Percentiles rank a stretch among this genome's conserved stretches.
Conservation (phyloP, 2,888 invertebrate species). For the Hoplodrina ambigua region DNA sequence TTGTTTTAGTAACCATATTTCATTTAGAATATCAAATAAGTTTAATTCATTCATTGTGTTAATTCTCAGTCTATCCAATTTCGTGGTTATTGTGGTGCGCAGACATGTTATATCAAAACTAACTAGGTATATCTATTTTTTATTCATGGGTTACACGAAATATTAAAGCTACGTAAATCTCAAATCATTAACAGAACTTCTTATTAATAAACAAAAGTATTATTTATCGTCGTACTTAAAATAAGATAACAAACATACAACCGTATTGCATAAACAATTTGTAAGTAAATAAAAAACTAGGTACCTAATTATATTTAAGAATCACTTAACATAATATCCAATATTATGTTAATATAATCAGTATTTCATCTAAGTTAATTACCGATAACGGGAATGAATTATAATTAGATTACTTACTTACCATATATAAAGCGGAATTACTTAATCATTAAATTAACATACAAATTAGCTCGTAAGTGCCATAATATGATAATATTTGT, state of each 20-base stretch:
- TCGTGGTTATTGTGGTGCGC: conserved; percentile 6
- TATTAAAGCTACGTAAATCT: too few relatives aligned
- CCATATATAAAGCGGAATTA: conserved; percentile 14
- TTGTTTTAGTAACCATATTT: background rate
- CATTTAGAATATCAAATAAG: conserved; percentile 9
- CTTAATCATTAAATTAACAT: conserved; percentile 48
- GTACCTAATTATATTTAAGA: background rate
- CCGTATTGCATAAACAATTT: too few relatives aligned
- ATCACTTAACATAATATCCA: background rate
- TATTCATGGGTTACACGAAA: too few relatives aligned
- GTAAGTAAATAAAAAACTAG: too few relatives aligned
- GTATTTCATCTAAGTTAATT: conserved; percentile 13
- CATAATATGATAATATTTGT: conserved; percentile 48
- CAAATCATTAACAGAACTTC: too few relatives aligned
- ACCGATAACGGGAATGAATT: conserved; percentile 27
- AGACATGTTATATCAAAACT: background rate
- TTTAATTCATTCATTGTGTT: conserved; percentile 17
- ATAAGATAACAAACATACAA: background rate
- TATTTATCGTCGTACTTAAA: background rate
- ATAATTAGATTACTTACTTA: conserved; percentile 28
- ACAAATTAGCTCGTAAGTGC: conserved; percentile 59
- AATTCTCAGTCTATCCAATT: background rate
- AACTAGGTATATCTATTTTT: background rate
- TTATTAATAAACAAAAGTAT: too few relatives aligned
- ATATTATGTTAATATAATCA: background rate